Evolutionary conservation across 2,888 invertebrate species (phyloP).

Genomic region (Oeneis ivallda): DNA sequence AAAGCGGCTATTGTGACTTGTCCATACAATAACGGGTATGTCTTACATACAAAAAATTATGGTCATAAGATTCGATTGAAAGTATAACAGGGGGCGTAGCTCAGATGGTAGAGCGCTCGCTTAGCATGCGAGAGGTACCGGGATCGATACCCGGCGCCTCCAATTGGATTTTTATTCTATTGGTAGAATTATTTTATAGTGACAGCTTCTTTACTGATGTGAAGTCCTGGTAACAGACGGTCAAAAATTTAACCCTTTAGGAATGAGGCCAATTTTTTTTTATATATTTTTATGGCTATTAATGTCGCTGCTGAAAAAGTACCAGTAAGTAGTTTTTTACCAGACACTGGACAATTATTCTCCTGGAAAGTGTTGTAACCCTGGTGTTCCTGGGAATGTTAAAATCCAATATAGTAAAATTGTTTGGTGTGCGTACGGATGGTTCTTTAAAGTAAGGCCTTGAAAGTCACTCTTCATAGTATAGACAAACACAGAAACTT

Average conservation of each 20-base stretch:
- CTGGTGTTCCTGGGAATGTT: background rate
- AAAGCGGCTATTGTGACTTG: no score
- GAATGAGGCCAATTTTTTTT: background rate
- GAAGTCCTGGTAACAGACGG: background rate
- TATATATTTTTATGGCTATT: no score
- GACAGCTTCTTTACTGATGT: background rate
- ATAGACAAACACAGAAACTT: background rate
- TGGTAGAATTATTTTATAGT: background rate
- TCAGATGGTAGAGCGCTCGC: slow-evolving; percentile 37
- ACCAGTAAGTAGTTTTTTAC: no score
- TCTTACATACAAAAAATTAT: no score
- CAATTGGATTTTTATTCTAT: slow-evolving; percentile 27
- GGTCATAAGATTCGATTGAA: no score
- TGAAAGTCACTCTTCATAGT: background rate
- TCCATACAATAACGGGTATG: no score
- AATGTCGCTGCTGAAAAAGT: no score
- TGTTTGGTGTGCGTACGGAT: no score
- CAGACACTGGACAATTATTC: no score
- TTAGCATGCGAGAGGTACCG: slow-evolving; percentile 37
- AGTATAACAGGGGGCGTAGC: slow-evolving; percentile 25
- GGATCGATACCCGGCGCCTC: slow-evolving; percentile 37
- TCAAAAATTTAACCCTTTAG: slow-evolving; percentile 1
- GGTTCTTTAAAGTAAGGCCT: background rate
- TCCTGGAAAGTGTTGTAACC: background rate
- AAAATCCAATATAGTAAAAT: background rate